Conservation (phyloP, 2,113 vertebrate species). For the Callionymus lyra region DNA sequence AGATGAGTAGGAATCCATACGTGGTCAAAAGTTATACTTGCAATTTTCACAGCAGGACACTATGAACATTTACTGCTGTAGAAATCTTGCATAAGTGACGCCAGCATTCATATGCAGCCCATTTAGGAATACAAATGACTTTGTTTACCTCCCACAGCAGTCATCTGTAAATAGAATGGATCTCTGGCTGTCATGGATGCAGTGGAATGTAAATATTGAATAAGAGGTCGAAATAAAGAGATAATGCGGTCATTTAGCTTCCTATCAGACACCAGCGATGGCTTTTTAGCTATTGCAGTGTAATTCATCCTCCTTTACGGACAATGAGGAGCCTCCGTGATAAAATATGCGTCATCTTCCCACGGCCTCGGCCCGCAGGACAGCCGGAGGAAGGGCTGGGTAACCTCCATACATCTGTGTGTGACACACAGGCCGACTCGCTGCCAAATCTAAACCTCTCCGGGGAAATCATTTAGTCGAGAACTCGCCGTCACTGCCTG, state of each 20-base stretch:
- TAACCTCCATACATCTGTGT: constrained; percentile 48
- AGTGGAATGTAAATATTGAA: constrained; percentile 7
- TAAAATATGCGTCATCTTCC: constrained; percentile 42
- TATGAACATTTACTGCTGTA: too few relatives aligned
- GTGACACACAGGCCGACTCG: constrained; percentile 37
- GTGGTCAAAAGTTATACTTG: too few relatives aligned
- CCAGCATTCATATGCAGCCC: too few relatives aligned
- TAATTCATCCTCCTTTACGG: constrained; percentile 29
- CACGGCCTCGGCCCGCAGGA: constrained; percentile 13
- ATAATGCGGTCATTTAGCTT: constrained; percentile 9
- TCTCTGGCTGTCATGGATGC: constrained; percentile 7
- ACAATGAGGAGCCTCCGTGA: constrained; percentile 12
- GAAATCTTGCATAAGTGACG: too few relatives aligned
- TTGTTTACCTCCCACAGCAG: too few relatives aligned
- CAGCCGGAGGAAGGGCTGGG: constrained; percentile 26
- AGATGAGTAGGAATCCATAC: too few relatives aligned
- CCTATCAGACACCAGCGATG: constrained; percentile 17
- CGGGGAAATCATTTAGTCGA: constrained; percentile 62
- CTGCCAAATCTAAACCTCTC: constrained; percentile 42
- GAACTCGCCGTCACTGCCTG: constrained; percentile 52
- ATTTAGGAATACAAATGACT: too few relatives aligned
- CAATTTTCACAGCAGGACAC: too few relatives aligned
- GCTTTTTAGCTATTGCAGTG: constrained; percentile 36
- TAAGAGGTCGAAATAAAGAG: neutral
- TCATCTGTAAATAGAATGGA: too few relatives aligned